Percentiles rank a stretch among this genome's conserved stretches.
Conservation (phyloP, 2,888 invertebrate species). For the Pachymerium ferrugineum region DNA sequence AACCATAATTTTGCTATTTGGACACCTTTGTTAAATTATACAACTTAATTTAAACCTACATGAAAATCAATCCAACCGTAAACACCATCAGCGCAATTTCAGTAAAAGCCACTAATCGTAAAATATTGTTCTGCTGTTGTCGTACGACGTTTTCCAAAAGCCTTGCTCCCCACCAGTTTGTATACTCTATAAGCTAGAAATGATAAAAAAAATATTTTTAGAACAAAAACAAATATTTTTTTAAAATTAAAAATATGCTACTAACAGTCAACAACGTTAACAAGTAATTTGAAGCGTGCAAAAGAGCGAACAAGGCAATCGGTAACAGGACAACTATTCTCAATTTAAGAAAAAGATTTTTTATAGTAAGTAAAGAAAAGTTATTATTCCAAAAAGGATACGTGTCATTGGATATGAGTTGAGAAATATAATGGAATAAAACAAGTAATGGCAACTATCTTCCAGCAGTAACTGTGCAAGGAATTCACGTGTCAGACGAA, state of each 20-base stretch:
- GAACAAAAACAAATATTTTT: not conserved
- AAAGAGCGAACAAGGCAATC: conserved; percentile 80
- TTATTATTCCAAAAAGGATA: conserved; percentile 51
- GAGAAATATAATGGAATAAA: conserved; percentile 91
- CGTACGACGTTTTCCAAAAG: conserved; percentile 81
- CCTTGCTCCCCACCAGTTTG: conserved; percentile 81
- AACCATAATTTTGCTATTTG: no score
- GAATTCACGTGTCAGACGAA: conserved; percentile 77
- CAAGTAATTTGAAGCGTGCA: conserved; percentile 90
- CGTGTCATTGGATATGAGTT: conserved; percentile 81
- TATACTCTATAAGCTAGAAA: conserved; percentile 78
- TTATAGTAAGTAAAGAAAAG: conserved; percentile 31
- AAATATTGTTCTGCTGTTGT: conserved; percentile 80
- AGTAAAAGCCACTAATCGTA: conserved; percentile 82
- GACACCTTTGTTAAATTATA: no score
- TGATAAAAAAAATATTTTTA: not conserved
- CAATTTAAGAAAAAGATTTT: not conserved
- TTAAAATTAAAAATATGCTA: conserved; percentile 44
- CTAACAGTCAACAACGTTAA: conserved; percentile 85
- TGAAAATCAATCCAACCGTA: conserved; percentile 58
- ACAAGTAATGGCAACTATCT: conserved; percentile 87
- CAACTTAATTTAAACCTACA: conserved; percentile 70
- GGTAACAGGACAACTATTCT: conserved; percentile 79
- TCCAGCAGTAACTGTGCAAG: conserved; percentile 72
- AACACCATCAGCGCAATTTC: conserved; percentile 70